Evolutionary conservation across 2,113 vertebrate genomes (phyloP), one percentile per base, ranked within the genome.

Genomic region (Brachypodius melanocephalos): DNA sequence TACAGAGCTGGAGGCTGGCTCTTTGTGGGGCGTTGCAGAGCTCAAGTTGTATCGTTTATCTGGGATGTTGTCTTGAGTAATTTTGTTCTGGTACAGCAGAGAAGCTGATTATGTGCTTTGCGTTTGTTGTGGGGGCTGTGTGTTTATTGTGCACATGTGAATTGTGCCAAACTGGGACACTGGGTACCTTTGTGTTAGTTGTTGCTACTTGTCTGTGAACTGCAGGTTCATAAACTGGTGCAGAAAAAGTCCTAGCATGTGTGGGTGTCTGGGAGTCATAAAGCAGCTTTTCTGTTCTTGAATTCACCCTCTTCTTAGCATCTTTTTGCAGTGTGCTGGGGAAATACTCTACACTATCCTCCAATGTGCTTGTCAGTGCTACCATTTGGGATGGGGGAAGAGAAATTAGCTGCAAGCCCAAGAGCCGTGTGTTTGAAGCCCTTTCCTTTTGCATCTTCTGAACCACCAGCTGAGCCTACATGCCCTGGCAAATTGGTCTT

Each of bases 301-400:
- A 80, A 16, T 42, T 40, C 11, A 51, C 17, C 11, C 9, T 42
- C 10, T 75, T 72, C n/a, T 38, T 13, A 67, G 12, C 17, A 42
- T 15, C 6, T 36, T 82, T 73, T 88, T 79, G 45, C 21, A 58
- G 5, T 12, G 29, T 25, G 22, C 22, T 26, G 25, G 21, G 32
- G 42, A 89, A 89, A 10, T 45, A 69, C 28, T 16, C 21, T 26
- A 25, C 7, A 2, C 29, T 43, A 3, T 19, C 9, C 9, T 55
- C 24, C 72, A 62, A 75, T 6, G 12, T 57, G 43, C 11, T 76
- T 55, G 34, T 43, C 49, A 48, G 12, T 34, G 31, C n/a, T 43
- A 38, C 2, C 4, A 38, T 7, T 22, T 1, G 0, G 17, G 19
- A 25, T 57, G 28, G 26, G 3, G 8, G 5, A 75, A 40, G 32